Evolutionary conservation across 2,113 vertebrate genomes (phyloP).

Genomic region (Coptodon rendalli): DNA sequence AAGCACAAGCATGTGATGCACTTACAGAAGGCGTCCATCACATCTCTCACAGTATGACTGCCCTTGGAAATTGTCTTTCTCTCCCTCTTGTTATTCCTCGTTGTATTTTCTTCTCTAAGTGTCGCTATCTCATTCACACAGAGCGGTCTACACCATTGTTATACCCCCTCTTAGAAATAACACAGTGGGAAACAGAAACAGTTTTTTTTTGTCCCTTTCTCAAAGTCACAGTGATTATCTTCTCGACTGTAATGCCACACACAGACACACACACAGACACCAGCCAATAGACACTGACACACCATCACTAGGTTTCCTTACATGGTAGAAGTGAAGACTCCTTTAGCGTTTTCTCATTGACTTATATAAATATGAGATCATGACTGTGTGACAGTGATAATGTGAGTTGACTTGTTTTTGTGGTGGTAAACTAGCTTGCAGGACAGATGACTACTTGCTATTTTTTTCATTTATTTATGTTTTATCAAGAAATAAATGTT

Average conservation of each 20-base stretch:
- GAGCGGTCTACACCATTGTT: background rate
- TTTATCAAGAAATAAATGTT: background rate
- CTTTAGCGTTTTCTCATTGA: background rate
- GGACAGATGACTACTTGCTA: background rate
- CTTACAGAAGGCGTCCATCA: constrained; percentile 49
- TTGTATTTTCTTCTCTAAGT: background rate
- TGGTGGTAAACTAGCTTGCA: background rate
- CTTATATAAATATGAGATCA: background rate
- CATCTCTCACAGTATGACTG: constrained; percentile 27
- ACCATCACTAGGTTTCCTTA: background rate
- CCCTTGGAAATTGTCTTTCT: constrained; percentile 36
- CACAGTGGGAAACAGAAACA: constrained; percentile 1
- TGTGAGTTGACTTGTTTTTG: background rate
- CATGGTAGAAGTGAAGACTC: background rate
- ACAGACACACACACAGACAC: background rate
- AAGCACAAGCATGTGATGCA: background rate
- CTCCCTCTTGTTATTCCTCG: constrained; percentile 7
- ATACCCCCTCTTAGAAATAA: background rate
- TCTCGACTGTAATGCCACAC: background rate
- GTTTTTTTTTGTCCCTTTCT: constrained; percentile 4
- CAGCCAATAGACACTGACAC: background rate
- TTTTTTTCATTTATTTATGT: background rate
- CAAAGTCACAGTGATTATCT: constrained; percentile 36
- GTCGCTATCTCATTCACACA: background rate
- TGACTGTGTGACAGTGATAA: background rate